Conservation (phyloP, 2,797 vertebrate genomes). For the Eulemur rubriventer region DNA sequence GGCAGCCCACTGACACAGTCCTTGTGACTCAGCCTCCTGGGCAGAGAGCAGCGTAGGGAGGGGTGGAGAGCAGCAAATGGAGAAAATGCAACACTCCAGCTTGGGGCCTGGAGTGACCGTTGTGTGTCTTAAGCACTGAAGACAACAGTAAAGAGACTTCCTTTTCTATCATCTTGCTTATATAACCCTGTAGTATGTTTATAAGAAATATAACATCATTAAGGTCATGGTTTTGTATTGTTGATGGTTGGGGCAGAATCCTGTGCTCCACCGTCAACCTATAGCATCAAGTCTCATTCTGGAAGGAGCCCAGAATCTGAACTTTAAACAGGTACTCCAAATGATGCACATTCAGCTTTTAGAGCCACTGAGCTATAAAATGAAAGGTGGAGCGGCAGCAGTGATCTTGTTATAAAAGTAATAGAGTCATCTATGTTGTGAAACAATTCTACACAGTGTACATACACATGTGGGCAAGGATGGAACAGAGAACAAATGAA, state of each 20-base stretch:
- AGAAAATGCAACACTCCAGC: background rate
- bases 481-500: background rate
- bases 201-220: background rate
- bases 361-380: background rate
- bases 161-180: background rate
- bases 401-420: background rate
- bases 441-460: background rate
- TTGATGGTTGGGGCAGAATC: background rate
- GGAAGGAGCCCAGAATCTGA: background rate
- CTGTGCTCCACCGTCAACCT: background rate
- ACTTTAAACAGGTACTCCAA: background rate
- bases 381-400: background rate
- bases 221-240: background rate
- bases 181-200: background rate
- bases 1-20: background rate
- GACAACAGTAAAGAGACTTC: background rate
- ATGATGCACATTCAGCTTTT: background rate
- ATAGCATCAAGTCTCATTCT: background rate
- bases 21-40: background rate
- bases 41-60: background rate
- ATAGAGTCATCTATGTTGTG: background rate
- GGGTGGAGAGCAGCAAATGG: background rate
- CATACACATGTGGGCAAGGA: background rate
- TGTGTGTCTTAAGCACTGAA: background rate
- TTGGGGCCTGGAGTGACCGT: background rate